Percentiles rank a stretch among this genome's conserved stretches.
Evolutionary conservation across 2,888 invertebrate species (phyloP).

Genomic region (Magallana nippona): DNA sequence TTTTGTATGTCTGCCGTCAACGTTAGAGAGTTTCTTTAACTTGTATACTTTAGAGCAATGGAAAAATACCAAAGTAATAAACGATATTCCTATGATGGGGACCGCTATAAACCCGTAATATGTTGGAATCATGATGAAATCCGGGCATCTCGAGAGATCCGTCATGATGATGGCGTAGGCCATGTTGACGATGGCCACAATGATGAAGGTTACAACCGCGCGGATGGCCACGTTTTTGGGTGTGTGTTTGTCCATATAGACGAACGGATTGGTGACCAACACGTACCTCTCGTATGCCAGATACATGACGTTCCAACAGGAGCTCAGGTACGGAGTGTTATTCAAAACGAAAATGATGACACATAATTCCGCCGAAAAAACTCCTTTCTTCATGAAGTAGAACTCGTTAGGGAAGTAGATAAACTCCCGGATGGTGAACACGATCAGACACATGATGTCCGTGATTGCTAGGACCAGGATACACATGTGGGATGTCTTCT

Average conservation of each 20-base stretch:
- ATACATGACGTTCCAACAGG: not conserved
- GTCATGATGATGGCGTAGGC: not conserved
- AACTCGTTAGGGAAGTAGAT: too few species aligned
- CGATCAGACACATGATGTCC: too few species aligned
- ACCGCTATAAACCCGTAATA: slow-evolving; percentile 3
- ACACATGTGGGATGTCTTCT: too few species aligned
- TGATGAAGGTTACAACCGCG: not conserved
- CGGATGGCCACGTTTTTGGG: not conserved
- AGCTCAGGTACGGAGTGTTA: not conserved
- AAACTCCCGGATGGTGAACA: too few species aligned
- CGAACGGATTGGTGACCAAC: not conserved
- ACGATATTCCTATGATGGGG: not conserved
- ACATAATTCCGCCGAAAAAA: not conserved
- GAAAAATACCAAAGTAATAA: not conserved
- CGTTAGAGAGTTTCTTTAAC: not conserved
- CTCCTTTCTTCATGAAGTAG: too few species aligned
- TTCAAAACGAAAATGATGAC: not conserved
- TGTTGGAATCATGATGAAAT: not conserved
- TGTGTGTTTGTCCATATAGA: not conserved
- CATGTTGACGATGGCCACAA: not conserved
- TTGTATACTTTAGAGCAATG: not conserved
- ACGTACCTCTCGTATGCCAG: slow-evolving; percentile 4
- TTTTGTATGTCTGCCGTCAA: not conserved
- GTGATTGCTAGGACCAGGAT: too few species aligned
- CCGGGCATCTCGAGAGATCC: not conserved